phyloP scores from a whole-genome alignment of 1,140 invertebrate genomes.

The Eupristina koningsbergeri region DNA sequence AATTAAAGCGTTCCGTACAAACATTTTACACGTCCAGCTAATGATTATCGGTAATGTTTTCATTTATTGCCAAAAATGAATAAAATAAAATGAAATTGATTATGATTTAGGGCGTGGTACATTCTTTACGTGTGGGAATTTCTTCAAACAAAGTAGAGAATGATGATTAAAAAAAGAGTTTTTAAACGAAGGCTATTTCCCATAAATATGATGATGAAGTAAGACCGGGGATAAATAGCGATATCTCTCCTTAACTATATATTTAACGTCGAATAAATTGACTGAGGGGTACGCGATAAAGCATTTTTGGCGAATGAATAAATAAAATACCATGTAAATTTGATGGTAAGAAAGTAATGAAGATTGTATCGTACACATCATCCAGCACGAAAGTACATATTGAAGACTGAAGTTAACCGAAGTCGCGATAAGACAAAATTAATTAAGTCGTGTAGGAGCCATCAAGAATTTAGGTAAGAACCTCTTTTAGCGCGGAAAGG shows the following conservation, averaged over 20 bases:
- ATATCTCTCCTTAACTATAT: background rate
- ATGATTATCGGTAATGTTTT: too few species aligned
- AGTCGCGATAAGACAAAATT: conserved; percentile 31
- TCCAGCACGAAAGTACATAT: background rate
- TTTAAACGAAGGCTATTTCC: background rate
- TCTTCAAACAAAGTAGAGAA: background rate
- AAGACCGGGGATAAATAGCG: background rate
- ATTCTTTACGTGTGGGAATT: background rate
- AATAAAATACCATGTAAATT: conserved; percentile 6
- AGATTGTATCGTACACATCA: conserved; percentile 23
- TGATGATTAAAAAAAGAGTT: too few species aligned
- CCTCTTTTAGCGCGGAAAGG: background rate
- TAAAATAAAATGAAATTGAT: background rate
- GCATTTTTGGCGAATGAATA: conserved; percentile 1
- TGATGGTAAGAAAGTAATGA: background rate
- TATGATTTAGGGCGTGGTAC: background rate
- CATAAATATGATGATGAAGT: conserved; percentile 2
- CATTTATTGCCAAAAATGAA: background rate
- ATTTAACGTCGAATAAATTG: background rate
- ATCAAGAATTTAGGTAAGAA: background rate
- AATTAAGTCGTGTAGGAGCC: conserved; percentile 25
- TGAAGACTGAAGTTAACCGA: background rate
- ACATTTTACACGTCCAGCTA: too few species aligned
- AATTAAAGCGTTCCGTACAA: too few species aligned
- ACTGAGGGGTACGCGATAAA: conserved; percentile 12